Conservation (phyloP, 2,113 vertebrate species). For the Oxygymnocypris stewartii region DNA sequence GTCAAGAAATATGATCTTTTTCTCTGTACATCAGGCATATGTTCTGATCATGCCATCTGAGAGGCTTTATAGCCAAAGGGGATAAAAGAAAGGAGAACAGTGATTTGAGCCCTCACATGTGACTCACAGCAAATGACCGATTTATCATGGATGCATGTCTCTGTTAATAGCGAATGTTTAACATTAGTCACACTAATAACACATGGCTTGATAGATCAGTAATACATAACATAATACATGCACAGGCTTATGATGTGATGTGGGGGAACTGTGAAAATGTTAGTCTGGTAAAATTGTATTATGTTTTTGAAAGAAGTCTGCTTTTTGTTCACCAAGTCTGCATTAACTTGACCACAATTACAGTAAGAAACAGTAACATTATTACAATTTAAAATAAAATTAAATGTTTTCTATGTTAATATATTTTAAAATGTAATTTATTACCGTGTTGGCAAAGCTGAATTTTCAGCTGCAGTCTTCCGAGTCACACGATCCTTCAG, state of each 20-base stretch:
- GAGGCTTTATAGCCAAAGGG: not conserved
- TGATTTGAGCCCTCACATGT: not conserved
- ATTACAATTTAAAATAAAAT: too few species aligned
- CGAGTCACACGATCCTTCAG: too few species aligned
- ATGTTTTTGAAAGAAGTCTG: not conserved
- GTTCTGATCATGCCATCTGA: constrained; percentile 1
- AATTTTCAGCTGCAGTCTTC: not conserved
- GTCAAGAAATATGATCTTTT: constrained; percentile 12
- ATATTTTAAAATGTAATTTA: not conserved
- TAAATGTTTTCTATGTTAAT: not conserved
- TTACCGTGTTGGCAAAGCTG: not conserved
- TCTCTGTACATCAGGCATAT: constrained; percentile 9
- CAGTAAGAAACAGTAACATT: too few species aligned
- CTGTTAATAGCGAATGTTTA: not conserved
- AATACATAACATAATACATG: not conserved
- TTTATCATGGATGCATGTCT: not conserved
- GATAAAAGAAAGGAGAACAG: constrained; percentile 2
- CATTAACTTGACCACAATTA: not conserved
- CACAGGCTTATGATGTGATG: not conserved
- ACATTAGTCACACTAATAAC: not conserved
- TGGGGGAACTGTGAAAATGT: not conserved
- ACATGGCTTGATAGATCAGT: not conserved
- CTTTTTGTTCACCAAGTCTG: not conserved
- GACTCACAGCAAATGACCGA: not conserved
- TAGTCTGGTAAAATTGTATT: too few species aligned